phyloP scores from a whole-genome alignment of 2,113 vertebrate species.

The Puma concolor region DNA sequence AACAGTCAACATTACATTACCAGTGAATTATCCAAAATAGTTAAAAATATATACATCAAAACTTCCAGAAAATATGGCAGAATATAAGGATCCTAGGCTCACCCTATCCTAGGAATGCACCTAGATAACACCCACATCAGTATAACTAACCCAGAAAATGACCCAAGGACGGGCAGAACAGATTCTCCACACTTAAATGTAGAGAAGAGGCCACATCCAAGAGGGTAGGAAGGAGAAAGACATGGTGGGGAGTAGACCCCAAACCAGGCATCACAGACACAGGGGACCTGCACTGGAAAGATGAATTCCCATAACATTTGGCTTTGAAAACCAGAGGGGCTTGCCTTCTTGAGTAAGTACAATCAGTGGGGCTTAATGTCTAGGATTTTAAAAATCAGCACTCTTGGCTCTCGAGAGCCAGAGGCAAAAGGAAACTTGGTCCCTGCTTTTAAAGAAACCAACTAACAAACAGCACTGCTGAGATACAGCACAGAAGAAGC shows the following conservation, averaged over 20 bases:
- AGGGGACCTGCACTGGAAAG: not conserved
- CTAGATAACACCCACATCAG: not conserved
- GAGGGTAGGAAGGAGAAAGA: not conserved
- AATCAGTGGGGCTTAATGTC: not conserved
- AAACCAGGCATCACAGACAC: not conserved
- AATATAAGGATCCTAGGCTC: not conserved
- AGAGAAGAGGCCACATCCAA: not conserved
- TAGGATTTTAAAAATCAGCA: not conserved
- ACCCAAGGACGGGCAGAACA: not conserved
- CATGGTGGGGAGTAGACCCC: not conserved
- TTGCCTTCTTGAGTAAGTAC: not conserved
- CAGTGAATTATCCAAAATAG: not conserved
- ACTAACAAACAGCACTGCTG: not conserved
- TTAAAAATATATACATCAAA: not conserved
- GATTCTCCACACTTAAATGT: not conserved
- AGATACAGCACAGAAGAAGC: not conserved
- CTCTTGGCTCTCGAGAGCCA: not conserved
- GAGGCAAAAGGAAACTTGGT: not conserved
- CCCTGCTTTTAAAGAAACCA: not conserved
- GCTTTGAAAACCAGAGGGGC: not conserved
- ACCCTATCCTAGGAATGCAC: not conserved
- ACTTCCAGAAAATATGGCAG: not conserved
- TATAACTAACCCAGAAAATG: not conserved
- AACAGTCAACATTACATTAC: not conserved
- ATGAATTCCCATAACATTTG: not conserved